Conservation (phyloP, 2,113 vertebrate species). For the Herpailurus yagouaroundi region DNA sequence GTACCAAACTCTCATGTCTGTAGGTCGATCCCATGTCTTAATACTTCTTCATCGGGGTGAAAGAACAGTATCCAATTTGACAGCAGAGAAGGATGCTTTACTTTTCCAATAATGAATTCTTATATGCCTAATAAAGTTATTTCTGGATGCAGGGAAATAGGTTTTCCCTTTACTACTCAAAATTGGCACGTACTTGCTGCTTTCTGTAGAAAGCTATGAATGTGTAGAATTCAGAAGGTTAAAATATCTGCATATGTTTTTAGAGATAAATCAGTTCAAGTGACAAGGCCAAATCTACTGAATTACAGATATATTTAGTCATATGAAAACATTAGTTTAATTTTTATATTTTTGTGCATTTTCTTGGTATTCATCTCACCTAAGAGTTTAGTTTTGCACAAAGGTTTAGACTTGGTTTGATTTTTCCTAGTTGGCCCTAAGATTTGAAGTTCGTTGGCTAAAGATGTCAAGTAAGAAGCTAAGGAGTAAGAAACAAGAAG, state of each 20-base stretch:
- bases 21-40: background rate
- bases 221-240: background rate
- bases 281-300: background rate
- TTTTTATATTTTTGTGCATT: conserved; percentile 48
- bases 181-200: background rate
- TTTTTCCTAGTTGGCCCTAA: conserved; percentile 14
- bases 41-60: background rate
- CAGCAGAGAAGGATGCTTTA: background rate
- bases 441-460: background rate
- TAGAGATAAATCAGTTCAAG: conserved; percentile 20
- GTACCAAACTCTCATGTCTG: background rate
- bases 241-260: conserved; percentile 14
- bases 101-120: conserved; percentile 1
- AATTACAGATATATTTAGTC: background rate
- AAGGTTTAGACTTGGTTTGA: background rate
- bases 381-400: background rate
- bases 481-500: background rate
- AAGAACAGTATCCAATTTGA: background rate
- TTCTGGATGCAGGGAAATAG: background rate
- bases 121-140: background rate
- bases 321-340: conserved; percentile 46
- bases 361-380: background rate
- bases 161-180: background rate
- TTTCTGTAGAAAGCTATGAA: conserved; percentile 14
- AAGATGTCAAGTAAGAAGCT: background rate